Evolutionary conservation across 2,113 vertebrate species (phyloP).

Genomic region (Phyllostomus hastatus): DNA sequence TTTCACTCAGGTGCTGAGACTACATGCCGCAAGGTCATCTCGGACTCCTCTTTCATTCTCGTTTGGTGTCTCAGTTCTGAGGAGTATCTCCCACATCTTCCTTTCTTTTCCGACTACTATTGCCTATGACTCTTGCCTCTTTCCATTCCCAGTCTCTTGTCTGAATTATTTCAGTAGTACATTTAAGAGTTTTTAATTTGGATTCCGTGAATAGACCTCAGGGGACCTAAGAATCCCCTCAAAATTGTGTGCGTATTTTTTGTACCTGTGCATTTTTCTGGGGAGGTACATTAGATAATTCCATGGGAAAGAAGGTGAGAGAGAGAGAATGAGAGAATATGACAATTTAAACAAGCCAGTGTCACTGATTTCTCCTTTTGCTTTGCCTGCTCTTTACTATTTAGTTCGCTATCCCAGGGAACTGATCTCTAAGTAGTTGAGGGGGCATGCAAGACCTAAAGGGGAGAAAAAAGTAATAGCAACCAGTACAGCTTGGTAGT

Average conservation of each 20-base stretch:
- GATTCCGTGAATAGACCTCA: not conserved
- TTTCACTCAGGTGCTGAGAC: not conserved
- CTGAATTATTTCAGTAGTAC: conserved; percentile 12
- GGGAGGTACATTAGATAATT: not conserved
- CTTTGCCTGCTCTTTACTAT: not conserved
- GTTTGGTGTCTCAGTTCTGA: not conserved
- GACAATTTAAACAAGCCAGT: not conserved
- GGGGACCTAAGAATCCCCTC: not conserved
- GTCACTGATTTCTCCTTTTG: not conserved
- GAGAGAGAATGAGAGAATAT: not conserved
- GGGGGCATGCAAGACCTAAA: not conserved
- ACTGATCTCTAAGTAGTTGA: not conserved
- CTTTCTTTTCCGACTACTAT: not conserved
- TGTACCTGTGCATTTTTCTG: not conserved
- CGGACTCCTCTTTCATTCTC: not conserved
- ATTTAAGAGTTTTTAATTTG: conserved; percentile 15
- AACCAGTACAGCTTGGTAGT: not conserved
- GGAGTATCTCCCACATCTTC: not conserved
- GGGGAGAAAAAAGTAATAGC: not conserved
- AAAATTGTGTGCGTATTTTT: not conserved
- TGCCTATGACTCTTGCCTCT: not conserved
- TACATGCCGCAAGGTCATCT: not conserved
- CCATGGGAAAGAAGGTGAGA: not conserved
- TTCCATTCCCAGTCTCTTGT: not conserved
- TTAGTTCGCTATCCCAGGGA: not conserved